Conservation (phyloP, 1,140 invertebrate species). For the Hydropsyche tenuis region DNA sequence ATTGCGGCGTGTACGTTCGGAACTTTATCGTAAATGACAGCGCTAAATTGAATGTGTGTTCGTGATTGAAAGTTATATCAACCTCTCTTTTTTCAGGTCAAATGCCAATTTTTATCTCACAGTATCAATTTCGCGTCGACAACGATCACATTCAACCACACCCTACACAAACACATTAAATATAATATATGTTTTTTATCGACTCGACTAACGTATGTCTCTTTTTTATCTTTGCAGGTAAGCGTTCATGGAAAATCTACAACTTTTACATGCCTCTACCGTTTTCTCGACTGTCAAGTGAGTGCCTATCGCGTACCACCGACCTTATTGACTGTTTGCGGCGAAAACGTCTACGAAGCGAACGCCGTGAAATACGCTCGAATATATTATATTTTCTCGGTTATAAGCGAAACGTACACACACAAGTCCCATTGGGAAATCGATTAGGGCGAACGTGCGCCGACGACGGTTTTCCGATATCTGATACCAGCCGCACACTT, state of each 20-base stretch:
- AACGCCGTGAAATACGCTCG: slow-evolving; percentile 5
- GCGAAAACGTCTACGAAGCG: neutral
- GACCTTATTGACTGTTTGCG: slow-evolving; percentile 32
- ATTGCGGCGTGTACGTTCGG: neutral
- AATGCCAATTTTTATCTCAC: neutral
- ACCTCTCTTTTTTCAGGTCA: neutral
- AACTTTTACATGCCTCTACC: neutral
- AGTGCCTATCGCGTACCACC: slow-evolving; percentile 23
- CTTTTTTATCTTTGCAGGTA: slow-evolving; percentile 32
- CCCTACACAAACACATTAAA: neutral
- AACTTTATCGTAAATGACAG: slow-evolving; percentile 18
- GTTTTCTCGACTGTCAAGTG: slow-evolving; percentile 6
- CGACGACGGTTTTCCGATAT: slow-evolving; percentile 23
- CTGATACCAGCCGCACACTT: slow-evolving; percentile 11
- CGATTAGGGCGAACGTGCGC: slow-evolving; percentile 30
- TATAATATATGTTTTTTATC: neutral
- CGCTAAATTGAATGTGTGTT: slow-evolving; percentile 14
- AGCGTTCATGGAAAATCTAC: slow-evolving; percentile 13
- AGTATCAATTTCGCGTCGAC: too few species aligned
- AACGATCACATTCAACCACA: neutral
- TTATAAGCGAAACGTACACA: neutral
- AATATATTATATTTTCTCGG: too few species aligned
- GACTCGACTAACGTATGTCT: slow-evolving; percentile 4
- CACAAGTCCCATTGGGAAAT: slow-evolving; percentile 29
- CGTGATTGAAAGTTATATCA: neutral